Base-by-base conservation (phyloP, 1,140 invertebrate genomes). In the Geopemphigus sp. region DNA sequence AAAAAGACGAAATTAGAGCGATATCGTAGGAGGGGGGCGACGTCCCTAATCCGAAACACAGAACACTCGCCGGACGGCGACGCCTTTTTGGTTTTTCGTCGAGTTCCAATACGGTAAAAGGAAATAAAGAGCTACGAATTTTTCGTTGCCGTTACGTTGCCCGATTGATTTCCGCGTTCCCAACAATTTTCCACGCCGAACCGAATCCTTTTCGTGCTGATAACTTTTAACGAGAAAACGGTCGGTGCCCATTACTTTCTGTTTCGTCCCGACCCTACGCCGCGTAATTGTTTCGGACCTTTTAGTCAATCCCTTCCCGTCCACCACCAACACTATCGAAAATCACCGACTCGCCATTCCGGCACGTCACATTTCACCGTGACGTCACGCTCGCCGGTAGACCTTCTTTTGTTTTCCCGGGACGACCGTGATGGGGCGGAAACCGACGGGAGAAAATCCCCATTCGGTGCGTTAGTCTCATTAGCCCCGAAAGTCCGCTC, bases 391-490 rank as follows among this genome's bases (percentile, higher is more conserved):
- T 8, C 22, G 47, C 45, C 11, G 61, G 26, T 24, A 47, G 12
- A 68, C 17, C 32, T 68, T 68, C 22, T 68, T 50, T 68, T 68
- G 66, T 50, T 50, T 14, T 47, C 14, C 39, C 39, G 17, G 50
- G 39, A 50, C 22, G 24, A 17, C 14, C 22, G 45, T 12, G n/a
- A n/a, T n/a, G 22, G 66, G 11, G n/a, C 8, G n/a, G n/a, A 10
- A 15, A 54, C 17, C 2, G 32, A 66, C 22, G 5, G 39, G 10
- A 68, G 50, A 68, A 68, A 68, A 50, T 68, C 22, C 39, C 5
- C 24, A n/a, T 68, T 68, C 66, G 50, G 45, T 68, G n/a, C n/a
- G 24, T 68, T 68, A 68, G 39, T 17, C n/a, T 68, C 39, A 68
- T 68, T 68, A 68, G 63, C 63, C n/a, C 29, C 19, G 14, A 50